Evolutionary conservation across 2,888 invertebrate genomes (phyloP).

Genomic region (Diadromus collaris): DNA sequence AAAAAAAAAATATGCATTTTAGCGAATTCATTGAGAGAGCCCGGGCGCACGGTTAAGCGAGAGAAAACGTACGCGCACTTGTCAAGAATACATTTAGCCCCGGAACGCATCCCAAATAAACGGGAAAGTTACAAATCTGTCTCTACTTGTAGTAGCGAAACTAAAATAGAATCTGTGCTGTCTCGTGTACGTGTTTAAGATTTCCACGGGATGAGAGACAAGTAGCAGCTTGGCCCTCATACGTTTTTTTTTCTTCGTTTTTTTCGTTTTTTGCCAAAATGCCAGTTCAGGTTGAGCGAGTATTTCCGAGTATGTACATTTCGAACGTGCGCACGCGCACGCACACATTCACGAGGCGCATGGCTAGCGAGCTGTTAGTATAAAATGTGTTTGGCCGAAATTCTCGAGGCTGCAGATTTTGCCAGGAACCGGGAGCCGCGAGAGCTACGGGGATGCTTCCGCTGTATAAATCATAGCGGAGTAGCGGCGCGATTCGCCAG

Average conservation of each 20-base stretch:
- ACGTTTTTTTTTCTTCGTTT: neutral
- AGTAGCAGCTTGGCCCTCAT: neutral
- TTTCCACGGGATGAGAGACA: conserved; percentile 28
- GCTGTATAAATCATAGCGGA: conserved; percentile 50
- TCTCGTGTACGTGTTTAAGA: conserved; percentile 17
- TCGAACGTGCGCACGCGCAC: neutral
- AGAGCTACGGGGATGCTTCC: conserved; percentile 34
- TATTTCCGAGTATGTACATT: conserved; percentile 4
- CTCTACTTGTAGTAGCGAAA: conserved; percentile 15
- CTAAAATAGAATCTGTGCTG: conserved; percentile 32
- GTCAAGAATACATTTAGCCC: conserved; percentile 9
- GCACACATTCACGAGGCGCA: neutral
- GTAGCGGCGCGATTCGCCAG: conserved; percentile 38
- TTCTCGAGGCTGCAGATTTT: conserved; percentile 33
- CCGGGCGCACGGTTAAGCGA: neutral
- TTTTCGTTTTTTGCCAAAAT: conserved; percentile 3
- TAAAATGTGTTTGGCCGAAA: conserved; percentile 24
- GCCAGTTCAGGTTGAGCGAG: conserved; percentile 2
- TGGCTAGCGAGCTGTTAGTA: conserved; percentile 3
- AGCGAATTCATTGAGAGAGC: neutral
- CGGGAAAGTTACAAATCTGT: conserved; percentile 11
- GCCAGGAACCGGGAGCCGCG: neutral
- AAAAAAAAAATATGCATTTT: conserved; percentile 10
- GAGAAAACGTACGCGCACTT: neutral
- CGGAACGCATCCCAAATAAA: conserved; percentile 18